Evolutionary conservation across 2,113 vertebrate genomes (phyloP), one percentile per base, ranked within the genome.

Genomic region (Tachysurus vachellii): DNA sequence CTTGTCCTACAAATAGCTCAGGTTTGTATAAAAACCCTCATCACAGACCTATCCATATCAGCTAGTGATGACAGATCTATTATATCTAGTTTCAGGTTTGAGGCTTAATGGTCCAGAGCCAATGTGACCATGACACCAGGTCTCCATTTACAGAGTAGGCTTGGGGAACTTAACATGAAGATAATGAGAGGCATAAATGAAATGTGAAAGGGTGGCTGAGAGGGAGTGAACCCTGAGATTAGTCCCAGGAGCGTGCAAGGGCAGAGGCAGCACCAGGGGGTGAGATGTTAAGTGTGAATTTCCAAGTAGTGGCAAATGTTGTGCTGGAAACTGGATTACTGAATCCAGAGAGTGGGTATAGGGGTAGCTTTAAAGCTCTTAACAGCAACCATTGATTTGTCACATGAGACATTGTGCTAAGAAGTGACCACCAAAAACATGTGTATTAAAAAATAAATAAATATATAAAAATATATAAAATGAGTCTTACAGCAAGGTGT

Each of bases 181-280:
- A 84, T 92, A 94, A 93, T 93, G 86, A 93, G 88, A 92, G 62
- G 77, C 80, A 85, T 89, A 85, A 82, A 50, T 61, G 71, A 86
- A 82, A 76, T 62, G 83, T 81, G 86, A 92, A 89, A 88, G 80
- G 83, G 91, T 93, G 91, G 89, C 90, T 54, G 85, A n/a, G 90
- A 86, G 85, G 90, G 91, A 94, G 88, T 90, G 85, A 92, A 83
- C 93, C 92, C 87, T 12, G 87, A 89, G 91, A 93, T 94, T 93
- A 93, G 89, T 93, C 92, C 91, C 87, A 66, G 89, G 84, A 92
- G 93, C 84, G 77, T 16, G 56, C 13, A 44, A 57, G 77, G 85
- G 88, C 50, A 56, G 82, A 84, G 42, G 57, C 26, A 53, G 71
- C 26, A 47, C 71, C 26, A 62, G 36, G 12, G 36, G 71, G 88